Percentiles rank a stretch among this genome's conserved stretches.
phyloP scores from a whole-genome alignment of 2,888 invertebrate genomes.

The Catocala fraxini region DNA sequence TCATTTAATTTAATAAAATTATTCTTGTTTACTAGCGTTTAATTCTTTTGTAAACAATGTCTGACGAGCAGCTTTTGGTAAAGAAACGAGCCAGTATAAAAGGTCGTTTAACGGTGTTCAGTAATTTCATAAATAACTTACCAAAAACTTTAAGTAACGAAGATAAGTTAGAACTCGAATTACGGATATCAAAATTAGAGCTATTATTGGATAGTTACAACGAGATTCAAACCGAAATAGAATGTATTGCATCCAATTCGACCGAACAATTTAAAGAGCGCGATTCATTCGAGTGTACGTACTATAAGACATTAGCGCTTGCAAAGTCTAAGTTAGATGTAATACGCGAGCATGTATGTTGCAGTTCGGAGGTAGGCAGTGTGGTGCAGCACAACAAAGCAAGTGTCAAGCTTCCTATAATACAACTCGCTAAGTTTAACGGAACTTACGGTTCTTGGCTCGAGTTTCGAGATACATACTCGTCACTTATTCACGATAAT shows the following conservation, averaged over 20 bases:
- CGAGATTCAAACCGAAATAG: background rate
- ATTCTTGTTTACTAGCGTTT: background rate
- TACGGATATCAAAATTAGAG: slow-evolving; percentile 3
- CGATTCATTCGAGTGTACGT: slow-evolving; percentile 2
- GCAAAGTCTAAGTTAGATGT: background rate
- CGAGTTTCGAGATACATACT: no score
- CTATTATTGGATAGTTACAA: background rate
- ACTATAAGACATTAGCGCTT: slow-evolving; percentile 1
- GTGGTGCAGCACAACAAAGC: slow-evolving; percentile 11
- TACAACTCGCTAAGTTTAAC: no score
- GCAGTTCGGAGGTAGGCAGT: background rate
- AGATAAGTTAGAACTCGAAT: slow-evolving; percentile 3
- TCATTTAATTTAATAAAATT: background rate
- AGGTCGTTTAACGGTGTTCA: background rate
- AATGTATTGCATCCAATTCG: background rate
- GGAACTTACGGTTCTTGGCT: no score
- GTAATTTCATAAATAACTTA: slow-evolving; percentile 4
- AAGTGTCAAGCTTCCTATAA: no score
- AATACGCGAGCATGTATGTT: background rate
- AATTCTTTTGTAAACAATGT: background rate
- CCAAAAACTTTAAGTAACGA: slow-evolving; percentile 7
- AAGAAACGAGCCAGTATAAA: background rate
- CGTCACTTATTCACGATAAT: no score
- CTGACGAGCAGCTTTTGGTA: background rate
- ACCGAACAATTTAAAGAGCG: slow-evolving; percentile 1